These are phyloP conservation scores for Lasius platythorax DNA, from an alignment of 2,888 invertebrate species.

Conservation along the genomic window DNA sequence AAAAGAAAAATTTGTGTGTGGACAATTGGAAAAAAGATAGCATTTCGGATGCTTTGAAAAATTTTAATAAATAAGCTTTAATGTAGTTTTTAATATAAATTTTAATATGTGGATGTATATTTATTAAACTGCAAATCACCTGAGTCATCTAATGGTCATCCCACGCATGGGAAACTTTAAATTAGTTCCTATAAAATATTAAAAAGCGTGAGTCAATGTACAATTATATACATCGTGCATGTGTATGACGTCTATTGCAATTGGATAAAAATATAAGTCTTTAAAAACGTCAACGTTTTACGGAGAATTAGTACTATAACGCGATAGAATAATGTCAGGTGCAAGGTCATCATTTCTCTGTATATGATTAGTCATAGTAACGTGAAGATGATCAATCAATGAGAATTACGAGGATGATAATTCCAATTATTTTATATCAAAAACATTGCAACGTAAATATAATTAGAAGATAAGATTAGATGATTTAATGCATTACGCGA, in stretches of 20 bases:
- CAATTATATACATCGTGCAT: background rate
- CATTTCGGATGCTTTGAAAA: background rate
- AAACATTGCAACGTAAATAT: background rate
- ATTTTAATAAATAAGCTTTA: background rate
- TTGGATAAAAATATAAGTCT: constrained; percentile 28
- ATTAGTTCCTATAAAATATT: background rate
- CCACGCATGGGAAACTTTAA: background rate
- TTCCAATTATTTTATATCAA: background rate
- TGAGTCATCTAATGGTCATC: background rate
- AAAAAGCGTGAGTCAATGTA: constrained; percentile 4
- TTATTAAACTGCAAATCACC: background rate
- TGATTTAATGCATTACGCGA: background rate
- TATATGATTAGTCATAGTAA: background rate
- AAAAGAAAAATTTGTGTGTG: background rate
- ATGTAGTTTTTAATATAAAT: background rate
- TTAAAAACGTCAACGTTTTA: background rate
- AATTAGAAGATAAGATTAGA: background rate
- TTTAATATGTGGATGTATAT: background rate
- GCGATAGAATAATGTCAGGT: background rate
- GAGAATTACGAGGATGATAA: background rate
- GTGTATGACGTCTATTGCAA: background rate
- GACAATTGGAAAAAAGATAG: background rate
- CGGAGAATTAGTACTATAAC: background rate
- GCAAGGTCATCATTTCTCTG: background rate
- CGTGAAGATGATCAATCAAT: background rate